Evolutionary conservation across 2,113 vertebrate genomes (phyloP), one percentile per base, ranked within the genome.

Genomic region (Strix uralensis): DNA sequence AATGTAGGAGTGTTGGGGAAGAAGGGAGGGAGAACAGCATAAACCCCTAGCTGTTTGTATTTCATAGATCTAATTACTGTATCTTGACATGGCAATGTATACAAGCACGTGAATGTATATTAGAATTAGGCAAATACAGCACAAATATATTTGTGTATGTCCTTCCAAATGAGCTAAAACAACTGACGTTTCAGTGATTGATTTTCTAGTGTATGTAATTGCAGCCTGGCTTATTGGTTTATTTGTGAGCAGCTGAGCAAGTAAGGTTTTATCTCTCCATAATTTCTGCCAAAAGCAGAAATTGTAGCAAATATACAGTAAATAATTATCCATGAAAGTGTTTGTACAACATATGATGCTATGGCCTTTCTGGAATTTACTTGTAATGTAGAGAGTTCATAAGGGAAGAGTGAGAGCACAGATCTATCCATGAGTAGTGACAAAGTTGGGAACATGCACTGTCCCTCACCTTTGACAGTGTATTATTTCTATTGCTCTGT

Each of bases 71-170:
- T 96, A 95, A 90, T 96, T 93, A 92, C 84, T 85, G 27, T 49
- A n/a, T 71, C 91, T 89, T 92, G 83, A 85, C 62, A 66, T 63
- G 36, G 46, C 78, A 91, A 92, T 66, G 46, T 65, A 79, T 72
- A 87, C 77, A 87, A 46, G 57, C 81, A 92, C 1, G 3, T 79
- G 91, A 72, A 81, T 72, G 69, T 69, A 17, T 94, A 86, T 95
- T 91, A 77, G 75, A 95, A 95, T 95, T 82, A 95, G 86, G 73
- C 81, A 94, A 94, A 97, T 79, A 63, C 16, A 87, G 38, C 47
- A 73, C 67, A 83, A 85, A 90, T 63, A 70, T 62, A 84, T 93
- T 88, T 58, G 14, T 81, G 65, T 67, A 51, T 77, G 87, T 90
- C 61, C 83, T 94, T 94, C 59, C 77, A 95, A 89, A 87, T 85